Evolutionary conservation across 2,797 vertebrate species (phyloP).

Genomic region (Centropyge bicolor): DNA sequence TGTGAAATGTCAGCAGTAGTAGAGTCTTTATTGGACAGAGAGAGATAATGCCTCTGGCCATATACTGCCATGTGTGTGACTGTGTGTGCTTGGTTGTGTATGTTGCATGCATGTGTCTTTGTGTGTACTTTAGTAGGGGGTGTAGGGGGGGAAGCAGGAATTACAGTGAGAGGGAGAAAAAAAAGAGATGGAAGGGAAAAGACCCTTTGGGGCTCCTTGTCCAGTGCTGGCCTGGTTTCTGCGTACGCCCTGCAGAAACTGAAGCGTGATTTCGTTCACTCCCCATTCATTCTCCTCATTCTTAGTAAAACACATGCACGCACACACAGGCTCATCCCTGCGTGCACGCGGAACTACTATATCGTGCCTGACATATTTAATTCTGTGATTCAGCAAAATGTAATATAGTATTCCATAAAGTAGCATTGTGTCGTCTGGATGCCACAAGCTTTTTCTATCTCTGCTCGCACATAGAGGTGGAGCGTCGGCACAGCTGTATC

Average conservation of each 20-base stretch:
- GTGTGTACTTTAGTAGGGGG: slow-evolving; percentile 27
- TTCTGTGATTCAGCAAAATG: slow-evolving; percentile 65
- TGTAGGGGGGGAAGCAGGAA: slow-evolving; percentile 24
- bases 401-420: slow-evolving; percentile 29
- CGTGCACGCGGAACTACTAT: slow-evolving; percentile 5
- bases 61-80: slow-evolving; percentile 34
- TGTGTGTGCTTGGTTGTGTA: slow-evolving; percentile 31
- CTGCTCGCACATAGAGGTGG: not conserved
- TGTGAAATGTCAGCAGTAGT: slow-evolving; percentile 80
- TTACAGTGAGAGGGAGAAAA: slow-evolving; percentile 40
- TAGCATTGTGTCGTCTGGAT: slow-evolving; percentile 45
- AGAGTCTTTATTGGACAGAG: slow-evolving; percentile 75
- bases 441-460: slow-evolving; percentile 48
- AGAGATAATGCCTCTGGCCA: slow-evolving; percentile 71
- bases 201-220: slow-evolving; percentile 64
- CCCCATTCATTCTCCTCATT: slow-evolving; percentile 60
- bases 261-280: slow-evolving; percentile 52
- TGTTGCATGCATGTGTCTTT: slow-evolving; percentile 31
- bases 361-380: slow-evolving; percentile 29
- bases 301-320: slow-evolving; percentile 27
- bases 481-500: slow-evolving; percentile 33
- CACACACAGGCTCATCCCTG: slow-evolving; percentile 27
- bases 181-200: slow-evolving; percentile 31
- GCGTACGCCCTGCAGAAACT: slow-evolving; percentile 61
- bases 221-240: slow-evolving; percentile 77